phyloP scores from a whole-genome alignment of 2,113 vertebrate species.

The Muntiacus muntjak region DNA sequence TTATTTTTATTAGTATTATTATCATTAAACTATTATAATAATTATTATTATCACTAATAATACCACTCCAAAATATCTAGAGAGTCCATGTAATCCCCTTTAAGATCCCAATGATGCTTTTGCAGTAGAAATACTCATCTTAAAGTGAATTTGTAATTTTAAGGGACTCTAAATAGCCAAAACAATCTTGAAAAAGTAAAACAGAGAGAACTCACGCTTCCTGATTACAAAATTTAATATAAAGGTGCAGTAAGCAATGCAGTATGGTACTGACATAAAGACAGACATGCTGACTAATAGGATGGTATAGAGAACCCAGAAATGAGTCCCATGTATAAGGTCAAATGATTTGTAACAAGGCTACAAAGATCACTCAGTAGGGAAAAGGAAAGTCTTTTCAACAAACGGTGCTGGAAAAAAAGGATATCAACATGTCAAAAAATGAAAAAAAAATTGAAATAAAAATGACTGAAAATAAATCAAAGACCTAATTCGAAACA shows the following conservation, averaged over 20 bases:
- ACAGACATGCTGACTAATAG: not conserved
- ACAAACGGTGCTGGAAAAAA: not conserved
- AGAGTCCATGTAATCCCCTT: not conserved
- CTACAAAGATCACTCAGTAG: not conserved
- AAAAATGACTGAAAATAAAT: not conserved
- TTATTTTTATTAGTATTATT: not conserved
- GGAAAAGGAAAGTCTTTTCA: not conserved
- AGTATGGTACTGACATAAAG: not conserved
- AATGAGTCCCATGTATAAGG: not conserved
- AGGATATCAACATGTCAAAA: not conserved
- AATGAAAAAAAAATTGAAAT: not conserved
- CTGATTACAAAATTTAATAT: not conserved
- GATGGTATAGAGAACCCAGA: not conserved
- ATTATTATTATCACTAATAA: not conserved
- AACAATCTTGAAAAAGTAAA: not conserved
- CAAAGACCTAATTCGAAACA: not conserved
- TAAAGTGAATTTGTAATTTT: not conserved
- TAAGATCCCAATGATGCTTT: not conserved
- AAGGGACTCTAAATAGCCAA: not conserved
- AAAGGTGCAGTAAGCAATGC: not conserved
- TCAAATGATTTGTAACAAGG: not conserved
- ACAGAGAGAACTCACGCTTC: not conserved
- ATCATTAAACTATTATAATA: not conserved
- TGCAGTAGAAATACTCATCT: not conserved
- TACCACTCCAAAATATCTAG: not conserved